Conservation (phyloP, 2,797 vertebrate species). For the Pitangus sulphuratus region DNA sequence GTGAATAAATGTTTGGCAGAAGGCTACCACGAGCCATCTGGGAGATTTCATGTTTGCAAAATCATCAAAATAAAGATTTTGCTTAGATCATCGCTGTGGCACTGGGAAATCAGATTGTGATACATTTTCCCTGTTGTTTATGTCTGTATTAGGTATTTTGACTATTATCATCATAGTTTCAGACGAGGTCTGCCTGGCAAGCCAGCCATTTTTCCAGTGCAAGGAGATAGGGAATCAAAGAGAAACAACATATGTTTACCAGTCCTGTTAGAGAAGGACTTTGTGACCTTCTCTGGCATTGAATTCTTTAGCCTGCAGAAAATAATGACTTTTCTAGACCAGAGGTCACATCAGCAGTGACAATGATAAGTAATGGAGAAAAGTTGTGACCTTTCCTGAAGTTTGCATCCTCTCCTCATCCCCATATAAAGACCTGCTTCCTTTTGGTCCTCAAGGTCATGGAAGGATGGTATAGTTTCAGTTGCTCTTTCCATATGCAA, state of each 20-base stretch:
- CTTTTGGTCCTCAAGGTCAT: not conserved
- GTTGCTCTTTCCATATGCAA: not conserved
- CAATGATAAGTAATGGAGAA: not conserved
- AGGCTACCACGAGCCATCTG: not conserved
- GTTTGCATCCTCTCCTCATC: not conserved
- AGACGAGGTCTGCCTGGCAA: not conserved
- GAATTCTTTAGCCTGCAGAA: not conserved
- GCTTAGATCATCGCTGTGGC: not conserved
- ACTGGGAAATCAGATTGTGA: not conserved
- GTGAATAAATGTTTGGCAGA: not conserved
- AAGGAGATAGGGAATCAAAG: not conserved
- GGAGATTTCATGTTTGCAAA: not conserved
- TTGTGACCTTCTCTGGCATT: not conserved
- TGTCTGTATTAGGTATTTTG: not conserved
- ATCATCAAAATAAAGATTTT: not conserved
- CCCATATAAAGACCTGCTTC: not conserved
- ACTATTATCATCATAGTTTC: not conserved
- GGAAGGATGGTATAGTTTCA: not conserved
- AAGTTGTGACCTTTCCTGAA: not conserved
- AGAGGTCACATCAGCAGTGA: not conserved
- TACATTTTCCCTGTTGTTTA: not conserved
- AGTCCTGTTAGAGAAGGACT: not conserved
- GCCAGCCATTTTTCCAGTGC: not conserved
- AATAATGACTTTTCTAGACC: not conserved
- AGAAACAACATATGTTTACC: not conserved